Evolutionary conservation across 1,140 invertebrate species (phyloP), one percentile per base, ranked within the genome.

Genomic region (Bradysia coprophila): DNA sequence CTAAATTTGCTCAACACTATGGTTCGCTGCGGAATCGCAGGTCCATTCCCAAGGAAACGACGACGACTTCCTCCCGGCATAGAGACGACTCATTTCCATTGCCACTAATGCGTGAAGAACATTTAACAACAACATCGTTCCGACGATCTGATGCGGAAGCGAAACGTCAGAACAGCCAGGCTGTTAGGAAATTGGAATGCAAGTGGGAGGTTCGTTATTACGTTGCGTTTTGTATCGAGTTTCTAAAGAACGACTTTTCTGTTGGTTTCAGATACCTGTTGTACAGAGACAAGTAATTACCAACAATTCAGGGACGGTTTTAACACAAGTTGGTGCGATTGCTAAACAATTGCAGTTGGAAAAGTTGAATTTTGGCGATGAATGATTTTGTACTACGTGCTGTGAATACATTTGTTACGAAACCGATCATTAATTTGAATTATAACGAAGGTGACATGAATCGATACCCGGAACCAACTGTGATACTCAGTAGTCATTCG

Each of bases 311-410:
- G 53, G 52, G 2, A 53, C 54, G 39, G 53, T 55, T 21, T 20
- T 59, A 10, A 59, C 57, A 3, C 56, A 59, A 46, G 48, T 59
- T 38, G 57, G 57, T 15, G 57, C 57, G 24, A 54, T 59, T 36
- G 41, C 52, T 10, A 57, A 57, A 31, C 57, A 59, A 41, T 42
- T 59, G 39, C 57, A 59, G 46, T 48, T 54, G 6, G 50, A 54
- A 15, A 16, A 38, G 18, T 20, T 38, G 18, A 38, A 38, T 38
- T 38, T 18, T 38, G n/a, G 18, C 13, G 32, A 15, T 34, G 18
- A 31, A 34, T 34, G 32, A 15, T 13, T 16, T 16, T 34, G n/a
- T 34, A 15, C 18, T 11, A n/a, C n/a, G n/a, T n/a, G n/a, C n/a
- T n/a, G n/a, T n/a, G n/a, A n/a, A n/a, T n/a, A n/a, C n/a, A n/a